Conservation (phyloP, 2,888 invertebrate genomes). For the Sabatieria punctata region DNA sequence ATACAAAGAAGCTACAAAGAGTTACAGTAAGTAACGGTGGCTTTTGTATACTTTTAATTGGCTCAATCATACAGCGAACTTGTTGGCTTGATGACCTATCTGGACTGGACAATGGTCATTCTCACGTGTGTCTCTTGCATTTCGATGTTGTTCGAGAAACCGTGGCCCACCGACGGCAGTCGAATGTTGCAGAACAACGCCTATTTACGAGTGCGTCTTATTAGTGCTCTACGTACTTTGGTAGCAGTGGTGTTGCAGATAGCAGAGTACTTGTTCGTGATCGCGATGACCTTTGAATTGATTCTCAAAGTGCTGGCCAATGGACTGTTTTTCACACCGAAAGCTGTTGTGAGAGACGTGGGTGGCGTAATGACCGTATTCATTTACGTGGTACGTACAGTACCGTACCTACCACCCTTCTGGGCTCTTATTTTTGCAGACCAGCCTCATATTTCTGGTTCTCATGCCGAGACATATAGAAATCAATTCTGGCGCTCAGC, state of each 20-base stretch:
- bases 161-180: conserved; percentile 38
- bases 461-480: conserved; percentile 87
- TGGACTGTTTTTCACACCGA: conserved; percentile 94
- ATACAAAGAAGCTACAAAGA: conserved; percentile 92
- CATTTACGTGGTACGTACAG: conserved; percentile 75
- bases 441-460: conserved; percentile 77
- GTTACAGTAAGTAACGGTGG: conserved; percentile 59
- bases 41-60: no score
- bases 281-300: conserved; percentile 92
- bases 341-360: conserved; percentile 92
- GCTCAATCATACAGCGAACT: conserved; percentile 81
- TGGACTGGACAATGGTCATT: conserved; percentile 99
- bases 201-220: no score
- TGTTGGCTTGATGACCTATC: conserved; percentile 85
- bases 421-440: conserved; percentile 41
- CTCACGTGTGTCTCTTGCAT: conserved; percentile 90
- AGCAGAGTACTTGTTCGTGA: conserved; percentile 91
- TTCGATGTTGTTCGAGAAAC: conserved; percentile 98
- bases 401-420: no score
- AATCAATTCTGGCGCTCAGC: conserved; percentile 78
- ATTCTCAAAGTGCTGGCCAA: conserved; percentile 87
- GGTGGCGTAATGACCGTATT: conserved; percentile 91
- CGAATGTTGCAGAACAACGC: conserved; percentile 83
- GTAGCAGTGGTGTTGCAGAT: no score
- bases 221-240: no score